Percentiles rank a stretch among this genome's conserved stretches.
Evolutionary conservation across 1,140 invertebrate species (phyloP).

Genomic region (Lepidurus packardi): DNA sequence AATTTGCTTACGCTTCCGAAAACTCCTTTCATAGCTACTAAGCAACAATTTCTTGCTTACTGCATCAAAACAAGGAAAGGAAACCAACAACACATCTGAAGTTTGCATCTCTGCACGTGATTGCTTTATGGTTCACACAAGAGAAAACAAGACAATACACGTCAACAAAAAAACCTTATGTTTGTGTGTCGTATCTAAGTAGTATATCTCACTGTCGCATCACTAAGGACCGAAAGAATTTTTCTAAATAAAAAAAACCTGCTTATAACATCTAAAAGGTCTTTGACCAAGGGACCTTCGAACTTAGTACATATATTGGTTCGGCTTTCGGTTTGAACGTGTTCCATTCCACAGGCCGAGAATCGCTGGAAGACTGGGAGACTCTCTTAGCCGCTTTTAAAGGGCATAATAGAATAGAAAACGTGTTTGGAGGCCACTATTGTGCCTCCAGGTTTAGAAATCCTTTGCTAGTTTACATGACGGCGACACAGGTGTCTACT

Average conservation of each 20-base stretch:
- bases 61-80: not conserved
- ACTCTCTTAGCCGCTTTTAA: conserved; percentile 6
- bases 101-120: not conserved
- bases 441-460: not conserved
- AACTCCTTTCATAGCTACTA: not conserved
- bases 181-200: too few species aligned
- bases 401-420: not conserved
- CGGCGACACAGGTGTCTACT: not conserved
- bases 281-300: conserved; percentile 9
- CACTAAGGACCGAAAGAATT: not conserved
- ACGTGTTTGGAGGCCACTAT: conserved; percentile 13
- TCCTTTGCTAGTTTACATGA: not conserved
- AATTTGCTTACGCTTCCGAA: not conserved
- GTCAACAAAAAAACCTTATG: too few species aligned
- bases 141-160: too few species aligned
- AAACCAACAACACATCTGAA: not conserved
- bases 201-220: not conserved
- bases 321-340: not conserved
- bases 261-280: not conserved
- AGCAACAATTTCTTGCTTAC: conserved; percentile 7
- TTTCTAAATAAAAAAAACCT: not conserved
- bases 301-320: not conserved
- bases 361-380: not conserved
- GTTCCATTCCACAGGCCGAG: not conserved
- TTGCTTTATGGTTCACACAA: too few species aligned